Evolutionary conservation across 2,797 vertebrate genomes (phyloP).

Genomic region (Phoeniculus purpureus): DNA sequence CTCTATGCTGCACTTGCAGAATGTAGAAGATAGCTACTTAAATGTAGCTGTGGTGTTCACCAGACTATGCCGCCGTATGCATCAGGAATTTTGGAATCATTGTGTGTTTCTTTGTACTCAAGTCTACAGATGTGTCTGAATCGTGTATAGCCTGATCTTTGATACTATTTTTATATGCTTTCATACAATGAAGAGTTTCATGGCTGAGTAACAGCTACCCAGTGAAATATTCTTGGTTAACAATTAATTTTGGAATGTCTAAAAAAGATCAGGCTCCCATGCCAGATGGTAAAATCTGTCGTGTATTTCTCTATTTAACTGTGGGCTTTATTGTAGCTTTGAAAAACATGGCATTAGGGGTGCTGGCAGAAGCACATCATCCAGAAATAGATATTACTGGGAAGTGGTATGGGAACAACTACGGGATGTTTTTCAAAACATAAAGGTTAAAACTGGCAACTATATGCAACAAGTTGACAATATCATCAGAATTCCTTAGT

Average conservation of each 20-base stretch:
- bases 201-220: background rate
- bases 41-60: background rate
- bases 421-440: conserved; percentile 9
- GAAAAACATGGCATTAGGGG: background rate
- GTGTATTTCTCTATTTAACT: conserved; percentile 8
- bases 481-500: background rate
- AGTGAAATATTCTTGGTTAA: background rate
- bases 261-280: background rate
- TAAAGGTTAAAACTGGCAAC: conserved; percentile 33
- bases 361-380: conserved; percentile 1
- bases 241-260: conserved; percentile 25
- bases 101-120: background rate
- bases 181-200: background rate
- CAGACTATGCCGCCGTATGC: background rate
- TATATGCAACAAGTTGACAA: background rate
- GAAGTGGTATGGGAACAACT: conserved; percentile 8
- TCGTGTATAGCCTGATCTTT: background rate
- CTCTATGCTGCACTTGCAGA: background rate
- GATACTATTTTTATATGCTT: background rate
- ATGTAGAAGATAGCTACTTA: background rate
- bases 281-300: conserved; percentile 22
- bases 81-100: background rate
- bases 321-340: background rate
- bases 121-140: background rate
- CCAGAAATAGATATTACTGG: background rate